Percentiles rank a stretch among this genome's conserved stretches.
phyloP scores from a whole-genome alignment of 2,113 vertebrate genomes.

The Macquaria australasica region DNA sequence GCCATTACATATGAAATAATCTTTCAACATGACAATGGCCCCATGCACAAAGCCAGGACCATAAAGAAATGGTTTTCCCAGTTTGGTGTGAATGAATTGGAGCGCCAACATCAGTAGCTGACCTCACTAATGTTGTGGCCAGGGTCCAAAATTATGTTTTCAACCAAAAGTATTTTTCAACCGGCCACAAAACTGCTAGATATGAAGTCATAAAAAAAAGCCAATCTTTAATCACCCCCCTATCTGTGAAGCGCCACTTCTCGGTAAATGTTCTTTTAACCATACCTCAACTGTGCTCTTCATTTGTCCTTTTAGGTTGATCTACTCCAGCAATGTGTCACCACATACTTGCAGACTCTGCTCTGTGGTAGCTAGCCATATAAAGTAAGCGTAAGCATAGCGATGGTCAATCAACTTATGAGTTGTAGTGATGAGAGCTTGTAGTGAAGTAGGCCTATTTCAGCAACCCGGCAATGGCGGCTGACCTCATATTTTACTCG shows the following conservation, averaged over 20 bases:
- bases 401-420: no score
- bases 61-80: background rate
- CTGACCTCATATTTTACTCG: no score
- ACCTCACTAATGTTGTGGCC: background rate
- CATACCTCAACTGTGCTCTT: no score
- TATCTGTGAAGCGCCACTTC: background rate
- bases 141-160: background rate
- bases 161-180: no score
- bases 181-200: no score
- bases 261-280: no score
- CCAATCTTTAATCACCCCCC: background rate
- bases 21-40: background rate
- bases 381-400: background rate
- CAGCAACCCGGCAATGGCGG: no score
- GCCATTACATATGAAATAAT: constrained; percentile 14
- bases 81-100: background rate
- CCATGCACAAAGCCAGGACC: background rate
- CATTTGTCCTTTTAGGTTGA: no score
- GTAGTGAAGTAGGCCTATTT: no score
- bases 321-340: background rate
- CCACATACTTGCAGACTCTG: background rate
- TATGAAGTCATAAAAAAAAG: background rate
- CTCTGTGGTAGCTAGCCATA: background rate
- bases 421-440: no score
- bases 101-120: background rate